Evolutionary conservation across 2,888 invertebrate species (phyloP).

Genomic region (Eupithecia subumbrata): DNA sequence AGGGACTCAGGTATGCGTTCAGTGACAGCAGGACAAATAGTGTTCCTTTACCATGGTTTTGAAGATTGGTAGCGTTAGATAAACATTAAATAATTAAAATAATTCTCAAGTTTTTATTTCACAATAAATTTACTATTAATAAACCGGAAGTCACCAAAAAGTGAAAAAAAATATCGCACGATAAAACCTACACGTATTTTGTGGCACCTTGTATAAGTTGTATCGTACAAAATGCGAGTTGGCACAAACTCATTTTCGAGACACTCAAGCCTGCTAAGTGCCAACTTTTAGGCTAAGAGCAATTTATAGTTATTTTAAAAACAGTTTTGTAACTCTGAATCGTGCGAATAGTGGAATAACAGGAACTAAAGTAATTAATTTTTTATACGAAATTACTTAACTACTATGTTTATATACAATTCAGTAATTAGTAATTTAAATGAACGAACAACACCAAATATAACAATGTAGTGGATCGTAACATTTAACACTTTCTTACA

Average conservation of each 20-base stretch:
- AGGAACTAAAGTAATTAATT: neutral
- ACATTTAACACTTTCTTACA: conserved; percentile 1
- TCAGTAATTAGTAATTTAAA: conserved; percentile 5
- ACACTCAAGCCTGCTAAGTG: neutral
- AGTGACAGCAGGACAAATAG: too few species aligned
- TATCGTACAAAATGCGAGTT: neutral
- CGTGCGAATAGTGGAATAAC: neutral
- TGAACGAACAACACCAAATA: conserved; percentile 2
- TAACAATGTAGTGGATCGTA: neutral
- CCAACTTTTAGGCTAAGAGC: neutral
- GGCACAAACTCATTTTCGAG: neutral
- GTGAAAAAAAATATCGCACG: neutral
- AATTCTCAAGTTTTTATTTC: neutral
- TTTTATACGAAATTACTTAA: conserved; percentile 1
- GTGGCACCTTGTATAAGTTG: neutral
- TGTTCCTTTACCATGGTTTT: too few species aligned
- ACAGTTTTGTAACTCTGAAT: neutral
- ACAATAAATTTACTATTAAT: neutral
- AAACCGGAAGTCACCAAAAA: neutral
- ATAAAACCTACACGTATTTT: neutral
- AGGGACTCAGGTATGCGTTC: too few species aligned
- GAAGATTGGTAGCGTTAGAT: too few species aligned
- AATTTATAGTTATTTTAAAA: neutral
- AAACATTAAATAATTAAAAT: neutral
- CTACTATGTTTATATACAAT: neutral